Conservation (phyloP, 2,888 invertebrate species). For the Habrosyne pyritoides region DNA sequence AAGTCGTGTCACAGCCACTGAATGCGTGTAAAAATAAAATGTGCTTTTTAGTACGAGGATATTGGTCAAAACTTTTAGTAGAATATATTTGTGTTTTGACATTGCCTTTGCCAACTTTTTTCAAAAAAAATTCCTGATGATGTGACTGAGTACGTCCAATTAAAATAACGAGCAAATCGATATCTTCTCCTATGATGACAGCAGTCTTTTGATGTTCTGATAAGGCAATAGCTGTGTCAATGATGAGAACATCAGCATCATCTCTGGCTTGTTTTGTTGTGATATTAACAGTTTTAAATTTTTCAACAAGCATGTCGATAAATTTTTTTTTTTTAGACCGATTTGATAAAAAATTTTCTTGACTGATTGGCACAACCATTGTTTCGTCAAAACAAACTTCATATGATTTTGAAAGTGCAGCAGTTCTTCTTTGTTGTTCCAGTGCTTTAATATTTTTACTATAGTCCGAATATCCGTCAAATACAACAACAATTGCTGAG, state of each 20-base stretch:
- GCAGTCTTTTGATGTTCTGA: slow-evolving; percentile 26
- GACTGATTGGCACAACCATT: slow-evolving; percentile 35
- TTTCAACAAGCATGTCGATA: slow-evolving; percentile 35
- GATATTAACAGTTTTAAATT: slow-evolving; percentile 39
- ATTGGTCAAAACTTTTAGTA: too few relatives aligned
- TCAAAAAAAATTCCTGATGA: too few relatives aligned
- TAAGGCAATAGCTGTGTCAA: slow-evolving; percentile 29
- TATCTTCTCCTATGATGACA: slow-evolving; percentile 19
- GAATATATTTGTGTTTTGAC: too few relatives aligned
- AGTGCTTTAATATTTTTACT: slow-evolving; percentile 35
- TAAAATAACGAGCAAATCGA: slow-evolving; percentile 17
- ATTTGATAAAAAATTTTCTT: slow-evolving; percentile 37
- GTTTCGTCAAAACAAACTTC: slow-evolving; percentile 39
- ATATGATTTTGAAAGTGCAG: too few relatives aligned
- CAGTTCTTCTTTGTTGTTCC: slow-evolving; percentile 35
- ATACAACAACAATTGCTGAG: slow-evolving; percentile 29
- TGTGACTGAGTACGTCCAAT: slow-evolving; percentile 17
- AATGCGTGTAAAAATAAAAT: too few relatives aligned
- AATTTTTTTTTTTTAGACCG: slow-evolving; percentile 43
- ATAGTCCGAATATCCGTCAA: slow-evolving; percentile 39
- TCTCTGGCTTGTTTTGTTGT: slow-evolving; percentile 37
- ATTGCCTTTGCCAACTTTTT: too few relatives aligned
- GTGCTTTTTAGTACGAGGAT: too few relatives aligned
- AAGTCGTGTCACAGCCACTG: too few relatives aligned
- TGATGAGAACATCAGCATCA: slow-evolving; percentile 35